These are phyloP conservation scores for Polypterus senegalus DNA, from an alignment of 2,113 vertebrate species.

Conservation along the genomic window DNA sequence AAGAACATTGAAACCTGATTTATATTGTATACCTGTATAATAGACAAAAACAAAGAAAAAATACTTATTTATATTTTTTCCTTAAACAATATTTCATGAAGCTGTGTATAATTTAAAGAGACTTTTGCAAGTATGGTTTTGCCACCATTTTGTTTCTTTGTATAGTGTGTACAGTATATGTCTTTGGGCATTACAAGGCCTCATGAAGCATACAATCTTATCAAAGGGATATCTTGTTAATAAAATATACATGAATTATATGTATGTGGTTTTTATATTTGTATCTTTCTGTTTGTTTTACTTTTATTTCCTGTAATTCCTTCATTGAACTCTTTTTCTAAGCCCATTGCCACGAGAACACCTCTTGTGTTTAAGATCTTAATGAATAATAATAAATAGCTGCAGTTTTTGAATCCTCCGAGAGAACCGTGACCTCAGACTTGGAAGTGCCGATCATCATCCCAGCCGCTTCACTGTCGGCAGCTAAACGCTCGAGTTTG, in stretches of 20 bases:
- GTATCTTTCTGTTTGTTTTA: too few relatives aligned
- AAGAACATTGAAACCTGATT: conserved; percentile 47
- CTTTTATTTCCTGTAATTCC: too few relatives aligned
- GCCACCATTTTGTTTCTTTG: conserved; percentile 68
- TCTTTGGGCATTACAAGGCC: conserved; percentile 78
- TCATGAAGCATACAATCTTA: conserved; percentile 78
- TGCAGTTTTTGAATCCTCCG: too few relatives aligned
- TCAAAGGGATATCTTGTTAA: conserved; percentile 95
- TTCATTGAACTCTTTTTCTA: too few relatives aligned
- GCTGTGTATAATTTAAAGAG: conserved; percentile 69
- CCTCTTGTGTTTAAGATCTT: too few relatives aligned
- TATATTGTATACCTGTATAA: conserved; percentile 97
- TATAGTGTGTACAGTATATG: conserved; percentile 89
- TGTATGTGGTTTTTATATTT: too few relatives aligned
- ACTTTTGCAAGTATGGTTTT: conserved; percentile 57
- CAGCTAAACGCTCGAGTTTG: too few relatives aligned
- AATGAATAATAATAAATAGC: too few relatives aligned
- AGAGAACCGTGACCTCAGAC: too few relatives aligned
- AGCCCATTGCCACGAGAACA: too few relatives aligned
- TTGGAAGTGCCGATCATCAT: too few relatives aligned
- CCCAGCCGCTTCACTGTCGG: too few relatives aligned
- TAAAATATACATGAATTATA: conserved; percentile 66
- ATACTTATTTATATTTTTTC: conserved; percentile 97
- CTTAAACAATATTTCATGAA: conserved; percentile 82
- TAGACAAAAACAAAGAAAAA: conserved; percentile 73